Percentiles rank a stretch among this genome's conserved stretches.
These are phyloP conservation scores for Andrena haemorrhoa DNA, from an alignment of 2,888 invertebrate genomes.

Conservation along the genomic window DNA sequence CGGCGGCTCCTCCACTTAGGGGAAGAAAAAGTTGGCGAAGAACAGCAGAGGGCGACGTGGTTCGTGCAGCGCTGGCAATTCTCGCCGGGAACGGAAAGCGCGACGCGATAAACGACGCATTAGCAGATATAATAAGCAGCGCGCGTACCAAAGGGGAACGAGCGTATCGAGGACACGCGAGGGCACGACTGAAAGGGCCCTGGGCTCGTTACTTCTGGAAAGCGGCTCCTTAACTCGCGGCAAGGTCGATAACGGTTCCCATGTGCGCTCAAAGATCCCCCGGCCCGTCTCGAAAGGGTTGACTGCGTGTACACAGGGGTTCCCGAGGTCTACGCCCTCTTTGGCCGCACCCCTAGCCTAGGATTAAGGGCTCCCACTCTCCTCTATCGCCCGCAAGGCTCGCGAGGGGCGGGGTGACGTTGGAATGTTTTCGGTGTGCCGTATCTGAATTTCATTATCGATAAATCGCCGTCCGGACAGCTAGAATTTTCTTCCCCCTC, in stretches of 20 bases:
- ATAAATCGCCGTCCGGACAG: conserved; percentile 47
- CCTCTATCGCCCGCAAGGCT: background rate
- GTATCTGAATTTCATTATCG: conserved; percentile 59
- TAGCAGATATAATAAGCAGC: conserved; percentile 34
- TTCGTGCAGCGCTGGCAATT: background rate
- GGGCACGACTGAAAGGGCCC: conserved; percentile 61
- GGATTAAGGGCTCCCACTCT: conserved; percentile 51
- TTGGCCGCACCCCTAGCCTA: conserved; percentile 67
- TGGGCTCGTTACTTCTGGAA: conserved; percentile 57
- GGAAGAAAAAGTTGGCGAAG: background rate
- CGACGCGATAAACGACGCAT: conserved; percentile 62
- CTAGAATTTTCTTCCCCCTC: conserved; percentile 35
- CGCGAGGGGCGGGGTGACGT: conserved; percentile 42
- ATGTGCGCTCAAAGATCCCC: conserved; percentile 62
- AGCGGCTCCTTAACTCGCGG: conserved; percentile 62
- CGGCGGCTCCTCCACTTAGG: background rate
- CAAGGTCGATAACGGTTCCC: conserved; percentile 72
- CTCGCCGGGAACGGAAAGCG: conserved; percentile 16
- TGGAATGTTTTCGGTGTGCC: conserved; percentile 53
- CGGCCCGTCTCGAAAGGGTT: conserved; percentile 68
- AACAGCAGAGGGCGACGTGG: background rate
- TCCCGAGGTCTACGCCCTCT: conserved; percentile 74
- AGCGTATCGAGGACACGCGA: conserved; percentile 63
- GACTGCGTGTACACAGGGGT: conserved; percentile 55
- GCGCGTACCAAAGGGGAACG: conserved; percentile 36